These are phyloP conservation scores for Ambastaia sidthimunki DNA, from an alignment of 2,797 vertebrate genomes.

Conservation along the genomic window DNA sequence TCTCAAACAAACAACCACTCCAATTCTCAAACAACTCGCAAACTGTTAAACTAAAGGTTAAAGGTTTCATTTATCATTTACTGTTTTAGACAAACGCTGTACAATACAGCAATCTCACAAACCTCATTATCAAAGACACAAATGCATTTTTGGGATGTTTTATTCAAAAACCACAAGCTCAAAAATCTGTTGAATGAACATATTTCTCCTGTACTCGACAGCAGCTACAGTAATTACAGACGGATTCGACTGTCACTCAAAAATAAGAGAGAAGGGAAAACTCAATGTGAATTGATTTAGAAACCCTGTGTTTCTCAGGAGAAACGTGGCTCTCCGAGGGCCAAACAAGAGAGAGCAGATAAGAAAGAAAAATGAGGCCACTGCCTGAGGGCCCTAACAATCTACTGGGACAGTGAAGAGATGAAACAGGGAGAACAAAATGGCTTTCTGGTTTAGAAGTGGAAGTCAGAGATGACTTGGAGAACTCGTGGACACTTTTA, in stretches of 20 bases:
- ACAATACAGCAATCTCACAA: too few relatives aligned
- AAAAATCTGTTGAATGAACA: neutral
- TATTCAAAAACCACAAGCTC: too few relatives aligned
- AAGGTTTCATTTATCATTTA: too few relatives aligned
- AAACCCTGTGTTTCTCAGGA: conserved; percentile 41
- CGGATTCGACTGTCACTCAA: conserved; percentile 36
- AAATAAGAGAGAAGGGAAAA: conserved; percentile 46
- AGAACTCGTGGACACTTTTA: conserved; percentile 29
- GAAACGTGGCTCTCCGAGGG: conserved; percentile 32
- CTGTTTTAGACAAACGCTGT: too few relatives aligned
- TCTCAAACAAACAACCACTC: too few relatives aligned
- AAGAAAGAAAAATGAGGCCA: conserved; percentile 43
- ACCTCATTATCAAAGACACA: too few relatives aligned
- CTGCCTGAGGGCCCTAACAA: conserved; percentile 43
- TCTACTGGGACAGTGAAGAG: conserved; percentile 38
- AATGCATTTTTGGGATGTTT: too few relatives aligned
- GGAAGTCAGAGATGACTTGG: conserved; percentile 6
- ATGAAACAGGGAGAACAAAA: conserved; percentile 13
- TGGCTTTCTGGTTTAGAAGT: conserved; percentile 38
- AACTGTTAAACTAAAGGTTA: too few relatives aligned
- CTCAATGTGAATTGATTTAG: conserved; percentile 50
- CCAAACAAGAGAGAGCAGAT: conserved; percentile 48
- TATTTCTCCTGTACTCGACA: neutral
- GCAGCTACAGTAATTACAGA: conserved; percentile 51
- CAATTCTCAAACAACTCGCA: too few relatives aligned